phyloP scores from a whole-genome alignment of 1,140 invertebrate genomes.

The Anoplolepis gracilipes region DNA sequence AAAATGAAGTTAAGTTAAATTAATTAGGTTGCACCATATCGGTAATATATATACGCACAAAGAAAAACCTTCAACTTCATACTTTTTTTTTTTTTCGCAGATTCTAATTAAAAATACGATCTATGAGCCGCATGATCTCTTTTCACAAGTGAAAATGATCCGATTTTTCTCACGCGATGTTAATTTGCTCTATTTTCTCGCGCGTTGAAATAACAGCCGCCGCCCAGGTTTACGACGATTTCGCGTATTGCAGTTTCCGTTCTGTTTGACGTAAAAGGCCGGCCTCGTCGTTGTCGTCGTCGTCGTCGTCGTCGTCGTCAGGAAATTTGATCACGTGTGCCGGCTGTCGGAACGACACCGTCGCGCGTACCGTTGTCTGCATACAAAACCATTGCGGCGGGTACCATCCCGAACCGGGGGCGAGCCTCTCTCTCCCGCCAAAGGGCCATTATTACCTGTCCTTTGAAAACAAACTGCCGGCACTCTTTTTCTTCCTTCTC shows the following conservation, averaged over 20 bases:
- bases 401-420: slow-evolving; percentile 36
- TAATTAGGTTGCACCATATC: no score
- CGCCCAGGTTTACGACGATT: not conserved
- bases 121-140: not conserved
- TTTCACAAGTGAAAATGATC: not conserved
- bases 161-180: slow-evolving; percentile 12
- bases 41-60: no score
- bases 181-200: slow-evolving; percentile 11
- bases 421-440: slow-evolving; percentile 21
- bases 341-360: slow-evolving; percentile 74
- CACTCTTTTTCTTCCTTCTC: not conserved
- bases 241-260: slow-evolving; percentile 43
- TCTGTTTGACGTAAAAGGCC: slow-evolving; percentile 32
- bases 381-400: slow-evolving; percentile 74
- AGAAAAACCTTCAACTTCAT: no score
- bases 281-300: not conserved
- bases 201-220: not conserved
- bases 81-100: no score
- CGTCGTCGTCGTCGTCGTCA: slow-evolving; percentile 66
- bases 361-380: slow-evolving; percentile 76
- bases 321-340: slow-evolving; percentile 79
- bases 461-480: slow-evolving; percentile 78
- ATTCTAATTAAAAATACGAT: slow-evolving; percentile 5
- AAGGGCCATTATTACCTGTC: slow-evolving; percentile 79
- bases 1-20: no score